Base-by-base conservation (phyloP, 2,113 vertebrate genomes). In the Sclerurus mexicanus region DNA sequence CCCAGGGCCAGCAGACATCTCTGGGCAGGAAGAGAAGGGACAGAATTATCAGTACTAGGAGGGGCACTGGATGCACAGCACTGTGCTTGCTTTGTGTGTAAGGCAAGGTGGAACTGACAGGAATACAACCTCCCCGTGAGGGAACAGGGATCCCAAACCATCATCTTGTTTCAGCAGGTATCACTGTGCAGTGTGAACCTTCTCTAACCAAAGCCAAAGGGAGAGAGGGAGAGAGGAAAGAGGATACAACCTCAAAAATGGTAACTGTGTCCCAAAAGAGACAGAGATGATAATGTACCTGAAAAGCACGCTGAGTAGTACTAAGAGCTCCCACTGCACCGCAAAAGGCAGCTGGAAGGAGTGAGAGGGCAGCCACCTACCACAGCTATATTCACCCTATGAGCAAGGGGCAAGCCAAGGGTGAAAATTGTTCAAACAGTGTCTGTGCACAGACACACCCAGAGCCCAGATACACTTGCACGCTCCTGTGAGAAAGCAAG, bases 61-160 rank as follows among this genome's bases (percentile, higher is more conserved):
- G 17, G 16, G 19, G 23, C 14, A 33, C 22, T 12, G 14, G n/a
- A 18, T 13, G 11, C 25, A 35, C 15, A 33, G 18, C 27, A 5
- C 11, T 14, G 12, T n/a, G 7, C 3, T 2, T 39, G 46, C 39
- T 15, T 27, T 19, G 14, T 0, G 0, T 20, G 22, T 10, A n/a
- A 33, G 52, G 33, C 40, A 63, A 12, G 58, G 10, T 22, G 25
- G 20, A 20, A 46, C 47, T 89, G 56, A 67, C 5, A 50, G 44
- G n/a, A 87, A 33, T 2, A 23, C 0, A 1, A 52, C 20, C 30
- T 35, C 44, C 25, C 7, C 37, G 30, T 1, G 2, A 21, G 40
- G 37, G 22, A 31, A n/a, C 14, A 59, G n/a, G 24, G 17, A 68
- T 10, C 20, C 33, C 59, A 74, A 46, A 33, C 21, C 15, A 15